These are phyloP conservation scores for Catonia carolina DNA, from an alignment of 2,888 invertebrate species.

Conservation along the genomic window DNA sequence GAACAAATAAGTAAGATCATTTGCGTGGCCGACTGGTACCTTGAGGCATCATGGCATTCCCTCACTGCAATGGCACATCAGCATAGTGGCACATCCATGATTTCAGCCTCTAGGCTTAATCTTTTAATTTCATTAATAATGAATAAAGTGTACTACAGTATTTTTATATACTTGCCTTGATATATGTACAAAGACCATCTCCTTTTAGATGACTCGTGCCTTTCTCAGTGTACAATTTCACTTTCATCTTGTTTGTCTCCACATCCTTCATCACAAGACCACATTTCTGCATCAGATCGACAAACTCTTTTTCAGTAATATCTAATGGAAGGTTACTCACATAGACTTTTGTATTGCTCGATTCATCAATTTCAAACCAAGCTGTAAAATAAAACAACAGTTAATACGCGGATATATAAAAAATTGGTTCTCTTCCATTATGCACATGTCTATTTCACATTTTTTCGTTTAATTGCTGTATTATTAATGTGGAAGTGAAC, in stretches of 20 bases:
- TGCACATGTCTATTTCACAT: not conserved
- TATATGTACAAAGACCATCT: slow-evolving; percentile 93
- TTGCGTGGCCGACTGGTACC: no score
- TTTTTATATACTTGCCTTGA: slow-evolving; percentile 78
- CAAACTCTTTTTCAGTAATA: slow-evolving; percentile 81
- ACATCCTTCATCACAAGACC: slow-evolving; percentile 89
- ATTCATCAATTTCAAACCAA: slow-evolving; percentile 91
- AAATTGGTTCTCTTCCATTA: not conserved
- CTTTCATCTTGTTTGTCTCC: slow-evolving; percentile 69
- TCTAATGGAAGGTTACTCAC: slow-evolving; percentile 86
- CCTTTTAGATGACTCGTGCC: slow-evolving; percentile 77
- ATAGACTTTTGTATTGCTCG: slow-evolving; percentile 91
- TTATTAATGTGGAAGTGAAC: no score
- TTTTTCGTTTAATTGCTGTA: no score
- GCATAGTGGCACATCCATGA: no score
- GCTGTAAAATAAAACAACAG: slow-evolving; percentile 52
- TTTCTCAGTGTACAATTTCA: slow-evolving; percentile 84
- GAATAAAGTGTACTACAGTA: no score
- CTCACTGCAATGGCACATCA: no score
- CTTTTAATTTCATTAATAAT: no score
- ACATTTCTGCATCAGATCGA: slow-evolving; percentile 91
- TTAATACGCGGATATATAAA: no score
- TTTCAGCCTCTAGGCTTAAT: no score
- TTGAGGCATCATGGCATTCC: no score
- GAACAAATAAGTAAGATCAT: no score